These are phyloP conservation scores for Enteromius argenteus DNA, from an alignment of 2,797 vertebrate species.

Conservation along the genomic window DNA sequence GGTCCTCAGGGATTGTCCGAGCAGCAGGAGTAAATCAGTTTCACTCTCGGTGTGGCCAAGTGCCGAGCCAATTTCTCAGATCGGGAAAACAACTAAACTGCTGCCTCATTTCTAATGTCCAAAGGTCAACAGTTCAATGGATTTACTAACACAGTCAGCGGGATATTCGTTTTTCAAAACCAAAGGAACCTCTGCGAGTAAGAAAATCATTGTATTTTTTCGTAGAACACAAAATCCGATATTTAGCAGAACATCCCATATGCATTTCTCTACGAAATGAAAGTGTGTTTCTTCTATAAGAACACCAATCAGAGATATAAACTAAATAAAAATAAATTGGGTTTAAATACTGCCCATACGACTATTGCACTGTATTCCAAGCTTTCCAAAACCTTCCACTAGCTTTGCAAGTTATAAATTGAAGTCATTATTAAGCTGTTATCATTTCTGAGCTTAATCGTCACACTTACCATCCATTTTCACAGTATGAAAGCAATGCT, in stretches of 20 bases:
- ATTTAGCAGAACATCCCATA: background rate
- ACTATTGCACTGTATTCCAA: background rate
- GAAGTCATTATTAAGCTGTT: background rate
- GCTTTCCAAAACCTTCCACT: background rate
- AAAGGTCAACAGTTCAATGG: slow-evolving; percentile 18
- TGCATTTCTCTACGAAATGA: background rate
- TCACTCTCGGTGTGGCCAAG: slow-evolving; percentile 9
- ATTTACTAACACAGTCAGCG: background rate
- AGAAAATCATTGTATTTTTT: background rate
- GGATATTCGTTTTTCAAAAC: background rate
- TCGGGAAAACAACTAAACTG: background rate
- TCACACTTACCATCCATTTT: background rate
- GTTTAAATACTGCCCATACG: background rate
- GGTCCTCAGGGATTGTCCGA: slow-evolving; percentile 1
- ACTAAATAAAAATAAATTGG: background rate
- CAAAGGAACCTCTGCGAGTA: background rate
- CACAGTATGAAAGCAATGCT: background rate
- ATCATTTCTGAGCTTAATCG: background rate
- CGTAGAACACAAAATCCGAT: background rate
- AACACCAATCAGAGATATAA: background rate
- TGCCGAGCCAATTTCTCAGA: slow-evolving; percentile 8
- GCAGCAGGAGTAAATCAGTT: slow-evolving; percentile 33
- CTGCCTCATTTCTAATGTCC: slow-evolving; percentile 1
- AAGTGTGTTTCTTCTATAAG: background rate
- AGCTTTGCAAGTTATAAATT: background rate